Conservation (phyloP, 2,888 invertebrate genomes). For the Spatulosminthurus flaviceps region DNA sequence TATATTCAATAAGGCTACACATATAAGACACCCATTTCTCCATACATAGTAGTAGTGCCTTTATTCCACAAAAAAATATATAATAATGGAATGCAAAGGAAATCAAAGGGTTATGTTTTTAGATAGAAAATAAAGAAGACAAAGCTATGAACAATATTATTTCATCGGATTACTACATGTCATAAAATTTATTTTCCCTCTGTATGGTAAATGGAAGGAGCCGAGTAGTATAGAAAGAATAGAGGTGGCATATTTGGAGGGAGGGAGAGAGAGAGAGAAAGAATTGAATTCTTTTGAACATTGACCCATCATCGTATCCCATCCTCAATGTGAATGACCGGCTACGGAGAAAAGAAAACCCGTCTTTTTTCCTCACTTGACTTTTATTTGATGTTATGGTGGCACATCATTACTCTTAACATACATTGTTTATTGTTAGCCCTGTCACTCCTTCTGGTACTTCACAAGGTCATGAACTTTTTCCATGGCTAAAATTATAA, state of each 20-base stretch:
- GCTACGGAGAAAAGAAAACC: slow-evolving; percentile 21
- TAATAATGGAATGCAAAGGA: too few relatives aligned
- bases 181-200: too few relatives aligned
- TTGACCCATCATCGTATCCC: slow-evolving; percentile 15
- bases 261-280: too few relatives aligned
- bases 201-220: background rate
- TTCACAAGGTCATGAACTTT: slow-evolving; percentile 19
- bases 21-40: too few relatives aligned
- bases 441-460: background rate
- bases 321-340: slow-evolving; percentile 41
- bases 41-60: too few relatives aligned
- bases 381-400: slow-evolving; percentile 14
- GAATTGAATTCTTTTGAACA: slow-evolving; percentile 31
- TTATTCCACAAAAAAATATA: too few relatives aligned
- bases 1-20: background rate
- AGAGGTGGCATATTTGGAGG: background rate
- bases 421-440: slow-evolving; percentile 35
- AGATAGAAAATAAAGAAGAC: too few relatives aligned
- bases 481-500: background rate
- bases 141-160: background rate
- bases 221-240: background rate
- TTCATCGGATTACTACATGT: too few relatives aligned
- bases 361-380: slow-evolving; percentile 11
- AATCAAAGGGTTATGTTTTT: too few relatives aligned
- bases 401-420: slow-evolving; percentile 18